Evolutionary conservation across 2,797 vertebrate genomes (phyloP).

Genomic region (Nyctibius grandis): DNA sequence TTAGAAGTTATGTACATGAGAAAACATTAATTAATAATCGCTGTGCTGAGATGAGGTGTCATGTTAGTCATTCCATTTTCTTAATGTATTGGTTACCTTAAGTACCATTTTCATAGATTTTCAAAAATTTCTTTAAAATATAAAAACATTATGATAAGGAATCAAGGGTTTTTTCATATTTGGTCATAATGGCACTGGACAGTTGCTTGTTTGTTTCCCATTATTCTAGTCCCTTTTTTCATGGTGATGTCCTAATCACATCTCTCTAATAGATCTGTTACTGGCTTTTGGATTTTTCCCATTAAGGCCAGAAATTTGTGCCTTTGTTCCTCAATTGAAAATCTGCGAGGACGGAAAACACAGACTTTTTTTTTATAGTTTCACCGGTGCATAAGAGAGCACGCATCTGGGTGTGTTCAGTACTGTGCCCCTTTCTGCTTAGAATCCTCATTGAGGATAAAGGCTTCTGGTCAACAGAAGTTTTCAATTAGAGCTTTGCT

Average conservation of each 20-base stretch:
- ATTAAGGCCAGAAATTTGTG: background rate
- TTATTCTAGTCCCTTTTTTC: background rate
- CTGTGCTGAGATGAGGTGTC: background rate
- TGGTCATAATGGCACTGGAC: background rate
- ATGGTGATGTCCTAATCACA: background rate
- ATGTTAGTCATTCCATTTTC: background rate
- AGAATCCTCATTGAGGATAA: background rate
- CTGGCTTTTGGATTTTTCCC: background rate
- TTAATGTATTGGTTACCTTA: background rate
- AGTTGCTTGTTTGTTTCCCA: background rate
- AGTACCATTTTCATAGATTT: background rate
- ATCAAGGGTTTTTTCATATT: background rate
- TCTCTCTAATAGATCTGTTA: background rate
- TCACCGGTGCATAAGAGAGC: rapidly evolving
- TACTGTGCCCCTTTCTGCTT: background rate
- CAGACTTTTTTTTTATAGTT: background rate
- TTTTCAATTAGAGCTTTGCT: background rate
- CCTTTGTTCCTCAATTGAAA: background rate
- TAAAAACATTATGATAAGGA: background rate
- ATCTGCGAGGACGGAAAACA: background rate
- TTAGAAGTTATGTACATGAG: background rate
- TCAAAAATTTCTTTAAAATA: background rate
- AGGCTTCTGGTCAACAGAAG: background rate
- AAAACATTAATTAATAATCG: background rate
- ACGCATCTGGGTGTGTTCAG: rapidly evolving